phyloP scores from a whole-genome alignment of 2,888 invertebrate species.

The Epistrophella euchroma region DNA sequence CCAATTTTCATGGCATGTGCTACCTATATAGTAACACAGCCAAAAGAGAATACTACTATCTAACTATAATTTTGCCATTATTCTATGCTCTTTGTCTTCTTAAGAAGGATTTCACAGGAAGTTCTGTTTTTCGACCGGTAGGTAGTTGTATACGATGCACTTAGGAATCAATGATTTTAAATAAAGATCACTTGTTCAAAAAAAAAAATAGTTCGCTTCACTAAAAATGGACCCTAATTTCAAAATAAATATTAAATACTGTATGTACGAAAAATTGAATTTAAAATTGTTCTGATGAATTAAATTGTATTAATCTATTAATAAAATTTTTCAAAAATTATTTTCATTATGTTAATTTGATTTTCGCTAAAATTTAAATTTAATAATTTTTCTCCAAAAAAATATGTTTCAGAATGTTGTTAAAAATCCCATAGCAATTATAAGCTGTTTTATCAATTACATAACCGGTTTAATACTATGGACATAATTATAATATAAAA shows the following conservation, averaged over 20 bases:
- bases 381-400: too few species aligned
- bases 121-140: too few species aligned
- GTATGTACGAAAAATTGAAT: neutral
- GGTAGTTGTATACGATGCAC: neutral
- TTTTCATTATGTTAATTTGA: neutral
- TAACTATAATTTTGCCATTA: constrained; percentile 31
- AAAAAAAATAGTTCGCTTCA: neutral
- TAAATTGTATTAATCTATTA: neutral
- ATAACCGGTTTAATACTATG: constrained; percentile 11
- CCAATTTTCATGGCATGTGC: constrained; percentile 38
- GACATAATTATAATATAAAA: neutral
- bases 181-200: neutral
- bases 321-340: neutral
- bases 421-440: constrained; percentile 41
- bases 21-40: too few species aligned
- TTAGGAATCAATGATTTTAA: constrained; percentile 3
- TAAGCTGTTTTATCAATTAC: constrained; percentile 59
- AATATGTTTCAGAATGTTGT: neutral
- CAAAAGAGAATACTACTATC: constrained; percentile 11
- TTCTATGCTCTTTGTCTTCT: constrained; percentile 30
- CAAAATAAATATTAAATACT: neutral
- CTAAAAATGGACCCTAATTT: neutral
- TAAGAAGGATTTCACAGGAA: neutral
- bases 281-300: neutral
- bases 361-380: neutral